Evolutionary conservation across 2,888 invertebrate genomes (phyloP).

Genomic region (Rosalia funebris): DNA sequence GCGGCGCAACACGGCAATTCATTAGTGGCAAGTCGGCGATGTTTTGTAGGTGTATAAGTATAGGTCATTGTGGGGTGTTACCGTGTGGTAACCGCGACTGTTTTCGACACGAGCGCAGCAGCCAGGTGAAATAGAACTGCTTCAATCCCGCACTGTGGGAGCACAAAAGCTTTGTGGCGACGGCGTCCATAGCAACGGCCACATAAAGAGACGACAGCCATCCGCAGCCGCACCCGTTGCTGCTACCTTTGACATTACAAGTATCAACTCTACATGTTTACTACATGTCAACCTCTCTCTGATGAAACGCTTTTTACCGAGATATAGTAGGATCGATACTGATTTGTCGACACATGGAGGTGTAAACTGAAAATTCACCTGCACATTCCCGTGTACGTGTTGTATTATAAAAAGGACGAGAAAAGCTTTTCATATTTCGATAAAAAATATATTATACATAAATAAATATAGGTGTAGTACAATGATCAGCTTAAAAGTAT

Average conservation of each 20-base stretch:
- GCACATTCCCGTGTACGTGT: background rate
- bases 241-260: slow-evolving; percentile 11
- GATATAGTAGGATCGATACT: slow-evolving; percentile 14
- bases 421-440: too few species aligned
- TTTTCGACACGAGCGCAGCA: slow-evolving; percentile 19
- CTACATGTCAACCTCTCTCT: slow-evolving; percentile 15
- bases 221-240: slow-evolving; percentile 25
- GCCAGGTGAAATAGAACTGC: slow-evolving; percentile 24
- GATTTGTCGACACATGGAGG: slow-evolving; percentile 17
- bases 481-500: too few species aligned
- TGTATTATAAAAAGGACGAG: slow-evolving; percentile 6
- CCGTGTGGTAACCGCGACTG: slow-evolving; percentile 24
- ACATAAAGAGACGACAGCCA: slow-evolving; percentile 44
- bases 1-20: background rate
- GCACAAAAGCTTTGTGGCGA: slow-evolving; percentile 50
- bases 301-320: slow-evolving; percentile 4
- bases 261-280: slow-evolving; percentile 22
- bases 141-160: slow-evolving; percentile 22
- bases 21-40: background rate
- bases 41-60: background rate
- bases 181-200: slow-evolving; percentile 51
- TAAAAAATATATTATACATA: too few species aligned
- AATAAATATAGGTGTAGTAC: too few species aligned
- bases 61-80: slow-evolving; percentile 5
- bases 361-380: slow-evolving; percentile 3